Base-by-base conservation (phyloP, 2,113 vertebrate genomes). In the Fulica atra region DNA sequence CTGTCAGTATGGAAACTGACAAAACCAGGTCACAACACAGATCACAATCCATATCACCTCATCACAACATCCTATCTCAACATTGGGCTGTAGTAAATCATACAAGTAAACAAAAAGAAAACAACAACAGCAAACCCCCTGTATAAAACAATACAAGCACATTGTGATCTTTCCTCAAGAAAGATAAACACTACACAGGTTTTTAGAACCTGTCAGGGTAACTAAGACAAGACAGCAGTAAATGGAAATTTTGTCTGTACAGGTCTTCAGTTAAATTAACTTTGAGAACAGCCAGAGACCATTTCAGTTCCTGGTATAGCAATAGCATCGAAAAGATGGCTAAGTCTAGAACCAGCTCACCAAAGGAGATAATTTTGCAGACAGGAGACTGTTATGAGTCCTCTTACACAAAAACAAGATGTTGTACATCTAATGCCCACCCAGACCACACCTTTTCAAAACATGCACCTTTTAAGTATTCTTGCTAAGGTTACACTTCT, bases 381-480 rank as follows among this genome's bases (percentile, higher is more conserved):
- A 13, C 3, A n/a, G 20, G 8, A 71, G 26, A 57, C 8, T 40
- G 8, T 13, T 15, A 19, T 31, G 46, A 65, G 6, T 35, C 16
- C 16, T 68, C 63, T 56, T 19, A 21, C 38, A 33, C 1, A 7
- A 19, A 21, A 60, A 10, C 8, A 61, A 60, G 28, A 7, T 2
- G 4, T 3, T 51, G 17, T 33, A 69, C 2, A 17, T 13, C 24
- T 69, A 48, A 9, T 16, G 33, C 15, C 7, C 18, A 60, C 17
- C 10, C n/a, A 44, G 53, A 1, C 5, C 3, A 2, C 16, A n/a
- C 3, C 48, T 81, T 59, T 68, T 40, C 81, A 51, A 77, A 77
- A 56, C 8, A 61, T 0, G 0, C 2, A 5, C 10, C 2, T 40
- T 50, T 61, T n/a, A 3, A 42, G 29, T 56, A 51, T 60, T 26